These are phyloP conservation scores for Eristalis pertinax DNA, from an alignment of 2,888 invertebrate species.

Conservation along the genomic window DNA sequence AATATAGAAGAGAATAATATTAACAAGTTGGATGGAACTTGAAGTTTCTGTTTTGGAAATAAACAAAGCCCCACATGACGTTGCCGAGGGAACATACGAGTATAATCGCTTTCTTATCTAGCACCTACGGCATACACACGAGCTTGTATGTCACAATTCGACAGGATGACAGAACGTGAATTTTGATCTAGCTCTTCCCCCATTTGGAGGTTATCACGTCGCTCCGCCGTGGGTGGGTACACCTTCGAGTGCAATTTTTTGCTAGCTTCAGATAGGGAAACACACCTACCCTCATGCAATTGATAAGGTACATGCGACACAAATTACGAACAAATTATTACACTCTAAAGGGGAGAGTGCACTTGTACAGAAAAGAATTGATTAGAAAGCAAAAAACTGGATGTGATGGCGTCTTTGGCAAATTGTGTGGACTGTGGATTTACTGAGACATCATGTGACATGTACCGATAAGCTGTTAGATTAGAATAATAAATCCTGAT, in stretches of 20 bases:
- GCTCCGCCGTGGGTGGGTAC: neutral
- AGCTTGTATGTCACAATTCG: neutral
- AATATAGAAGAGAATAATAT: too few relatives aligned
- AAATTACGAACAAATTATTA: neutral
- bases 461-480: neutral
- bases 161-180: neutral
- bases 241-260: conserved; percentile 28
- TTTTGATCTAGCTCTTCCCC: neutral
- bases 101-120: neutral
- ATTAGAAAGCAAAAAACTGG: neutral
- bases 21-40: too few relatives aligned
- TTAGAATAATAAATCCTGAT: neutral
- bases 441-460: conserved; percentile 19
- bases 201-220: conserved; percentile 3
- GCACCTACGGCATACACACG: too few relatives aligned
- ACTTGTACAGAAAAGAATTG: neutral
- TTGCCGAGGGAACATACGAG: too few relatives aligned
- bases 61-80: too few relatives aligned
- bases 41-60: too few relatives aligned
- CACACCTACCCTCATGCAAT: conserved; percentile 27
- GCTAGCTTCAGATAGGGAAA: conserved; percentile 21
- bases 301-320: conserved; percentile 40
- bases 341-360: conserved; percentile 2
- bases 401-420: neutral
- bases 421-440: neutral